These are phyloP conservation scores for Pristionchus entomophagus DNA, from an alignment of 2,888 invertebrate genomes.

Conservation along the genomic window DNA sequence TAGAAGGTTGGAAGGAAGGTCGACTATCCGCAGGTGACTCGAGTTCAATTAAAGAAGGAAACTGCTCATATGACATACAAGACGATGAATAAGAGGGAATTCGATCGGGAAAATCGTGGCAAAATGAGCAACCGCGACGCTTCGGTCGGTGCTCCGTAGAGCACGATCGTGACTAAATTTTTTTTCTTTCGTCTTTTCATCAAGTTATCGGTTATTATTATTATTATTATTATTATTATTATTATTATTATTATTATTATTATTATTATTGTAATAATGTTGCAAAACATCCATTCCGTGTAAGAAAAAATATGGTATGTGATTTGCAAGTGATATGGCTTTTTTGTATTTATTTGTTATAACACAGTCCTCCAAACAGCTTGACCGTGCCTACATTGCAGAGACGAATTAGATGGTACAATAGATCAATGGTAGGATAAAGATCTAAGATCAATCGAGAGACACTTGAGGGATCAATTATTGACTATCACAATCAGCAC, in stretches of 20 bases:
- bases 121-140: no score
- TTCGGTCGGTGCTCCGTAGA: no score
- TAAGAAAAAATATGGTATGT: no score
- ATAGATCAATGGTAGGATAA: background rate
- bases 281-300: background rate
- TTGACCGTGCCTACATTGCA: slow-evolving; percentile 38
- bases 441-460: background rate
- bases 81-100: background rate
- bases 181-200: no score
- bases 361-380: slow-evolving; percentile 45
- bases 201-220: no score
- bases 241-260: background rate
- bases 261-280: background rate
- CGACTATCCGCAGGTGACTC: background rate
- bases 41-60: slow-evolving; percentile 44
- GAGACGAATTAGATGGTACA: slow-evolving; percentile 1
- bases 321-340: no score
- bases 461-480: background rate
- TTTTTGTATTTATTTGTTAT: slow-evolving; percentile 42
- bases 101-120: background rate
- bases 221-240: background rate
- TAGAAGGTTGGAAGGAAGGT: slow-evolving; percentile 6
- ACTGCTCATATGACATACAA: slow-evolving; percentile 49
- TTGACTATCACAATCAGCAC: background rate
- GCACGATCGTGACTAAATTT: no score